These are phyloP conservation scores for Sycophila sp. DNA, from an alignment of 1,140 invertebrate species.

Conservation along the genomic window DNA sequence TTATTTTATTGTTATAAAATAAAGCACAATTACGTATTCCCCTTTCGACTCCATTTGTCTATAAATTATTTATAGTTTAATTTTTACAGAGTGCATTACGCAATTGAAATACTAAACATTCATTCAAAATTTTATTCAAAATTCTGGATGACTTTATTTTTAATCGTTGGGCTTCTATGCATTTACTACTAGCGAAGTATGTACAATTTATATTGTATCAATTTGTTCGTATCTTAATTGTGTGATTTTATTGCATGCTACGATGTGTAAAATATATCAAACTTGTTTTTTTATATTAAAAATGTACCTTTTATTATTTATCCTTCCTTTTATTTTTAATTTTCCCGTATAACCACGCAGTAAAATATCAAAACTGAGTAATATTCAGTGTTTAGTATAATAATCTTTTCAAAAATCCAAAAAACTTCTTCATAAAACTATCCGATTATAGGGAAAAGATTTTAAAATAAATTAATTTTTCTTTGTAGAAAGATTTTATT, in stretches of 20 bases:
- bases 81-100: neutral
- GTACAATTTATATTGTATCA: neutral
- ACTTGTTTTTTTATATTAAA: slow-evolving; percentile 5
- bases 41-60: neutral
- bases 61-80: neutral
- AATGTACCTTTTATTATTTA: no score
- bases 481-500: neutral
- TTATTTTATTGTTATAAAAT: neutral
- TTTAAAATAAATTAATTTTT: no score
- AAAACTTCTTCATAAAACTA: neutral
- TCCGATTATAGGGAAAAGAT: no score
- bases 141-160: neutral
- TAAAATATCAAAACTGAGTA: neutral
- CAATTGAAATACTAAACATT: neutral
- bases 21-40: neutral
- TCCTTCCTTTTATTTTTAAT: no score
- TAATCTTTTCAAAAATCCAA: neutral
- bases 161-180: neutral
- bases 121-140: neutral
- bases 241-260: slow-evolving; percentile 3
- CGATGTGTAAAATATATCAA: slow-evolving; percentile 16
- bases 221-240: neutral
- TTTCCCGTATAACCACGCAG: no score
- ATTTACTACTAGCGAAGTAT: slow-evolving; percentile 24
- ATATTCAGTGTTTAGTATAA: no score